Evolutionary conservation across 2,113 vertebrate genomes (phyloP).

Genomic region (Triplophysa tibetana): DNA sequence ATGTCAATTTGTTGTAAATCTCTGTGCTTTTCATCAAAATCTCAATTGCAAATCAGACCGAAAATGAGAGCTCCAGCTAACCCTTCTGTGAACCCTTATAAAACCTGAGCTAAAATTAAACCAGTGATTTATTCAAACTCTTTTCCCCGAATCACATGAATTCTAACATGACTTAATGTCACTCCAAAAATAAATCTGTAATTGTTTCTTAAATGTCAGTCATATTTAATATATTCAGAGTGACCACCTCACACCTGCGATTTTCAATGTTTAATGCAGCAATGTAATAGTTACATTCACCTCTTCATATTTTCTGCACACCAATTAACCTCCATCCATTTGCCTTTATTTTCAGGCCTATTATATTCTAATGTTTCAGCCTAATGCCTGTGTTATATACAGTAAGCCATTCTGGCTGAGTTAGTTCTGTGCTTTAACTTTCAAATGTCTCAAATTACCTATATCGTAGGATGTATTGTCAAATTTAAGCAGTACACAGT

Average conservation of each 20-base stretch:
- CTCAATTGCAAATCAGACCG: slow-evolving; percentile 47
- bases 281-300: background rate
- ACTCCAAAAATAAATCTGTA: slow-evolving; percentile 14
- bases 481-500: background rate
- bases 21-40: slow-evolving; percentile 48
- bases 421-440: background rate
- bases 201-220: slow-evolving; percentile 49
- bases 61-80: slow-evolving; percentile 33
- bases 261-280: slow-evolving; percentile 9
- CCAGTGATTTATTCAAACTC: slow-evolving; percentile 38
- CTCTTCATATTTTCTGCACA: background rate
- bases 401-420: slow-evolving; percentile 6
- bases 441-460: background rate
- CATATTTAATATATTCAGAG: slow-evolving; percentile 40
- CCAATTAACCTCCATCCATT: background rate
- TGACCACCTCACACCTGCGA: background rate
- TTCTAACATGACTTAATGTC: slow-evolving; percentile 31
- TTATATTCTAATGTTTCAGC: slow-evolving; percentile 9
- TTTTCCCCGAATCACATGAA: slow-evolving; percentile 24
- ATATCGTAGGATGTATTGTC: background rate
- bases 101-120: slow-evolving; percentile 44
- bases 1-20: slow-evolving; percentile 50
- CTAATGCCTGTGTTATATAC: slow-evolving; percentile 7
- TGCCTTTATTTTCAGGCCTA: background rate
- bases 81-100: slow-evolving; percentile 28